Percentiles rank a stretch among this genome's conserved stretches.
These are phyloP conservation scores for Bombus cullumanus DNA, from an alignment of 1,140 invertebrate species.

Conservation along the genomic window DNA sequence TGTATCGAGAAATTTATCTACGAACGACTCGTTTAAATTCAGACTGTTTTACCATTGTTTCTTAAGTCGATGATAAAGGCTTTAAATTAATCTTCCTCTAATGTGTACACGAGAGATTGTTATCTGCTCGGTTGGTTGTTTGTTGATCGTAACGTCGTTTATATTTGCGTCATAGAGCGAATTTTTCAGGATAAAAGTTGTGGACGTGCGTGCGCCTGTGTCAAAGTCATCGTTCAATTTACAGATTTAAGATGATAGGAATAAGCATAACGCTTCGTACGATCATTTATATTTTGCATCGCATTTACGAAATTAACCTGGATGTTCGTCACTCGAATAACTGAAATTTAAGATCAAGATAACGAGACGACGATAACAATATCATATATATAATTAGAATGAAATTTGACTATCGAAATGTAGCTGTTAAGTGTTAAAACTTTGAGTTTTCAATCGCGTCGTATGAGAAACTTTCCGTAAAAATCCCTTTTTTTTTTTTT, in stretches of 20 bases:
- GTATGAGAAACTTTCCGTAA: neutral
- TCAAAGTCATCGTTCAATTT: neutral
- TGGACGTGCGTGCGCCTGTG: neutral
- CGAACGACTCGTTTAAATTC: neutral
- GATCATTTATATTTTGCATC: neutral
- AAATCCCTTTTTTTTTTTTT: neutral
- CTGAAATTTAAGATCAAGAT: slow-evolving; percentile 4
- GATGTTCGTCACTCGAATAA: neutral
- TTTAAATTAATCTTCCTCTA: slow-evolving; percentile 74
- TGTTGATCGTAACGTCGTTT: slow-evolving; percentile 55
- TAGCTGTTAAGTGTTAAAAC: no score
- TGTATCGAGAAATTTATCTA: no score
- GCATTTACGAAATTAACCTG: neutral
- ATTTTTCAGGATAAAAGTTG: slow-evolving; percentile 6
- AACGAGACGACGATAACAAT: neutral
- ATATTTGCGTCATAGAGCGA: slow-evolving; percentile 61
- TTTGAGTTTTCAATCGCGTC: neutral
- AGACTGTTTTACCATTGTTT: slow-evolving; percentile 3
- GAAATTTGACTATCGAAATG: neutral
- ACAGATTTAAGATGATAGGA: neutral
- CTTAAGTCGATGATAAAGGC: slow-evolving; percentile 66
- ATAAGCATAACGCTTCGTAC: neutral
- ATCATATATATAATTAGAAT: neutral
- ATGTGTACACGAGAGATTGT: slow-evolving; percentile 67
- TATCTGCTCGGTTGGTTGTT: slow-evolving; percentile 63